phyloP scores from a whole-genome alignment of 2,888 invertebrate species.

The Nomada ferruginata region DNA sequence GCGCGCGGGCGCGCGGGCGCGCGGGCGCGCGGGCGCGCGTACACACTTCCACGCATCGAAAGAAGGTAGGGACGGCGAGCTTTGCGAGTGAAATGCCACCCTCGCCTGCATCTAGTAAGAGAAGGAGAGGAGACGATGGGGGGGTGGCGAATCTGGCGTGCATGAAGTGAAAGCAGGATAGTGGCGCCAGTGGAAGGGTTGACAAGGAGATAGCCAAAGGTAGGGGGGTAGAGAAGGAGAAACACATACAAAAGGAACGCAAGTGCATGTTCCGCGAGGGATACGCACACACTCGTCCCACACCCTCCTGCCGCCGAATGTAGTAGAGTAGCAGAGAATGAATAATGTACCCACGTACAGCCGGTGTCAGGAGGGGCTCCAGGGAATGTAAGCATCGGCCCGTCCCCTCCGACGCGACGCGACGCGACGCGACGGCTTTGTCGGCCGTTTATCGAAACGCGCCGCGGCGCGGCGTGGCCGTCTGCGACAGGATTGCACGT shows the following conservation, averaged over 20 bases:
- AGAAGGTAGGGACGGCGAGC: not conserved
- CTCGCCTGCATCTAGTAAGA: not conserved
- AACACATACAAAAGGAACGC: constrained; percentile 21
- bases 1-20: constrained; percentile 18
- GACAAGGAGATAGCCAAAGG: constrained; percentile 1
- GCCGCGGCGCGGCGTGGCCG: constrained; percentile 40
- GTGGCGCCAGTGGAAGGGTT: not conserved
- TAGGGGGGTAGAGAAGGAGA: constrained; percentile 32
- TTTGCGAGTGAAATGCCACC: no score
- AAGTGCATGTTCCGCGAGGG: constrained; percentile 55
- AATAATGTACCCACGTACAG: constrained; percentile 73
- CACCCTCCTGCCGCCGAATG: constrained; percentile 68
- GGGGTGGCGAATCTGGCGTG: not conserved
- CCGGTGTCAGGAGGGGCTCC: constrained; percentile 70
- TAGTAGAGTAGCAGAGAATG: constrained; percentile 73
- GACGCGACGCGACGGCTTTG: constrained; percentile 22
- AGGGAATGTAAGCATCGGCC: constrained; percentile 69
- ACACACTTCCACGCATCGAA: not conserved
- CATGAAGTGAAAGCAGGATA: not conserved
- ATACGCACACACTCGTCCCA: constrained; percentile 50
- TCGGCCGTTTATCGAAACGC: constrained; percentile 24
- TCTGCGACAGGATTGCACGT: constrained; percentile 54
- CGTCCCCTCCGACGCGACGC: constrained; percentile 61
- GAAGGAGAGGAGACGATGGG: not conserved
- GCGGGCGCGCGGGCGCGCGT: constrained; percentile 24